Conservation (phyloP, 1,140 invertebrate genomes). For the Chironomus striatipennis region DNA sequence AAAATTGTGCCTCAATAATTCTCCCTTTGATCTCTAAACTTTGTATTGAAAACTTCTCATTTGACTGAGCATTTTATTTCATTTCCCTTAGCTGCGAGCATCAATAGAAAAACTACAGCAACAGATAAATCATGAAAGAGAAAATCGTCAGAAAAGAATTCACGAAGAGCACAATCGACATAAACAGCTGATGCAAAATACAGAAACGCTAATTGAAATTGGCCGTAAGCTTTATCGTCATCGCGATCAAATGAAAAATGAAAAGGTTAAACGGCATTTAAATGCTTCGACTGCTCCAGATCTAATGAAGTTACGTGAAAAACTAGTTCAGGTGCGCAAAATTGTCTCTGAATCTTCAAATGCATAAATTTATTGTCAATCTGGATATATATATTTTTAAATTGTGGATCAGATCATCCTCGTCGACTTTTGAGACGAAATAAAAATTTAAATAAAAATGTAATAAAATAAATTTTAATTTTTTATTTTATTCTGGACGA, state of each 20-base stretch:
- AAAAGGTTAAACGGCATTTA: not conserved
- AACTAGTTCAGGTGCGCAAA: not conserved
- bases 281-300: not conserved
- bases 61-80: too few relatives aligned
- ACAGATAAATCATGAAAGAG: not conserved
- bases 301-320: not conserved
- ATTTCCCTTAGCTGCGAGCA: not conserved
- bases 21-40: not conserved
- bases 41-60: too few relatives aligned
- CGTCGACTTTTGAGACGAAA: not conserved
- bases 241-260: not conserved
- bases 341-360: not conserved
- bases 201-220: not conserved
- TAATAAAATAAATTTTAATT: not conserved
- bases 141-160: constrained; percentile 4
- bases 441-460: not conserved
- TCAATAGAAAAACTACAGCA: not conserved
- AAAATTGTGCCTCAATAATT: not conserved
- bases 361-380: not conserved
- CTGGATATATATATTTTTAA: too few relatives aligned
- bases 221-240: not conserved
- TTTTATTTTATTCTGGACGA: too few relatives aligned
- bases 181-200: not conserved
- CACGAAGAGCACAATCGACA: not conserved
- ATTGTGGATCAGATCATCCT: not conserved